These are phyloP conservation scores for Zosterops borbonicus DNA, from an alignment of 2,113 vertebrate genomes.

Conservation along the genomic window DNA sequence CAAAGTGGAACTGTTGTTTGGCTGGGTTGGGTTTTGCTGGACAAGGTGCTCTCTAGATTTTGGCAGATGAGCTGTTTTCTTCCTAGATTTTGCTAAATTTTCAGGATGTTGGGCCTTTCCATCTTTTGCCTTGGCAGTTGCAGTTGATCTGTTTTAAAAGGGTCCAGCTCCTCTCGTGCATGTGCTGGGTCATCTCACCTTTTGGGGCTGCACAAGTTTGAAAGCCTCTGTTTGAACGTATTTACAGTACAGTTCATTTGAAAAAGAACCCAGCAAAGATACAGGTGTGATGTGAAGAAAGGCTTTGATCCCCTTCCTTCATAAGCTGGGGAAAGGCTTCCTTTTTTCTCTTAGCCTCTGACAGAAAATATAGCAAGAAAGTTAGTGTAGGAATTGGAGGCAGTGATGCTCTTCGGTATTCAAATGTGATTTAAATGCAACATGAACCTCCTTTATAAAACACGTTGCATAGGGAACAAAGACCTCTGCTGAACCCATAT, in stretches of 20 bases:
- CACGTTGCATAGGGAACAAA: background rate
- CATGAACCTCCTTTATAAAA: background rate
- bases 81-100: background rate
- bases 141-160: background rate
- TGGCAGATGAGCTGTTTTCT: background rate
- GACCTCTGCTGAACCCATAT: background rate
- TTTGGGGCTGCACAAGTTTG: background rate
- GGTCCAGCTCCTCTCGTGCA: fast-evolving
- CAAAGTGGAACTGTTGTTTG: background rate
- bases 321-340: background rate
- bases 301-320: background rate
- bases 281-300: background rate
- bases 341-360: background rate
- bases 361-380: background rate
- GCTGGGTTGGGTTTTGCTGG: background rate
- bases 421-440: background rate
- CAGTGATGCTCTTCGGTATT: background rate
- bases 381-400: background rate
- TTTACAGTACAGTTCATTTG: background rate
- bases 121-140: background rate
- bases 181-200: background rate
- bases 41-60: background rate
- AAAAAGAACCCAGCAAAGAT: background rate
- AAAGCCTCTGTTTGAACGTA: background rate
- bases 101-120: background rate